Evolutionary conservation across 1,140 invertebrate species (phyloP), one percentile per base, ranked within the genome.

Genomic region (Drosophila ohnishii): DNA sequence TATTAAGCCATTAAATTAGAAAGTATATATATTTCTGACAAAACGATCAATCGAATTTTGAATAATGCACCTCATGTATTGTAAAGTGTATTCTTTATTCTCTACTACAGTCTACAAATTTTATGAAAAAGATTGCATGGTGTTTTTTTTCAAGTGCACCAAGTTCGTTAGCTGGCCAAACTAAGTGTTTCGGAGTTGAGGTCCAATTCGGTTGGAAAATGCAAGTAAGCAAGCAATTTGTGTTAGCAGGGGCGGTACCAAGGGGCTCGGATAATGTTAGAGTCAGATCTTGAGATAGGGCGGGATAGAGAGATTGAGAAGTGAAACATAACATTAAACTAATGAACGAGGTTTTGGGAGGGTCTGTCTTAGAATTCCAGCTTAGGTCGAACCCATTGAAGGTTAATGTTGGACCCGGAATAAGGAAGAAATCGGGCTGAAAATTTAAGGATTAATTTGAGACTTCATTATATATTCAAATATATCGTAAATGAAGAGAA

Each of bases 141-240:
- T 28, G 22, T 28, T 28, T 5, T 56, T 56, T 25, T 56, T 25
- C 16, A 8, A 34, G 28, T 61, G 37, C 28, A 62, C 4, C 45
- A 55, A 56, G 48, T 48, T 58, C 42, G 63, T 44, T 70, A 30
- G 64, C 19, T 34, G 44, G 50, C 42, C 35, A 70, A 70, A 71
- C 35, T 40, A 57, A 71, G 66, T 71, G 65, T 47, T 71, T 67
- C 8, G 35, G 30, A 37, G 66, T 40, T 48, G 42, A 14, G 61
- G 64, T 65, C 61, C 61, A 66, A 66, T 66, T 66, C 35, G 34
- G 65, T n/a, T 25, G 51, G 42, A 70, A 71, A 71, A 71, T 69
- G 65, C 61, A 66, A 35, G 65, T 69, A 58, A 50, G 66, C 51
- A 42, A 59, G 53, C 69, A 72, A 72, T 72, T 72, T 72, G 42